Base-by-base conservation (phyloP, 2,888 invertebrate species). In the Luperina testacea region DNA sequence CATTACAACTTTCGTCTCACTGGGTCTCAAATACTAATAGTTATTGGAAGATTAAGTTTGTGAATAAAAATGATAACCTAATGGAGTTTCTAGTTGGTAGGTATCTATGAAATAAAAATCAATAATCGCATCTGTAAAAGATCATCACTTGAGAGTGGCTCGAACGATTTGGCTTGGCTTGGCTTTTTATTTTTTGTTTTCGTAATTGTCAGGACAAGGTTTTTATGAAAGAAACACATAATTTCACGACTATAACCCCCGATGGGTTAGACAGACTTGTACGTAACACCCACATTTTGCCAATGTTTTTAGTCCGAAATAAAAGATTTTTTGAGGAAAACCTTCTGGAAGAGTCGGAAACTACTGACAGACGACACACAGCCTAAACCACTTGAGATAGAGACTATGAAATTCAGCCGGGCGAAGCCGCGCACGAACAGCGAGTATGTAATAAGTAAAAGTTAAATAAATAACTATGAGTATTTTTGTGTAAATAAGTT, bases 1-100 rank as follows among this genome's bases (percentile, higher is more conserved):
- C 88, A 88, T 89, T 89, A 77, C 82, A 79, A 45, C 61, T 80
- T 73, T 77, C 81, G 79, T 68, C n/a, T 45, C 81, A 87, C 65
- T 87, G 75, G 69, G 69, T 27, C 38, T 71, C 51, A 61, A 72
- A 78, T 38, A 76, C 42, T 57, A 75, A 84, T 69, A 71, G 65
- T 72, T 63, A 72, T 70, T 78, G 75, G n/a, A 59, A 61, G 73
- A 82, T 75, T 85, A 71, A 61, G 65, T 84, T 78, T 72, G 76
- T 61, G 11, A 75, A 78, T 81, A 78, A 81, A 85, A 82, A 78
- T 76, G 7, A 61, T 48, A 59, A 51, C n/a, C 15, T 64, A 71
- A 68, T 59, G 61, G 72, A n/a, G 42, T 45, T 67, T 77, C 5
- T 48, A 48, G 15, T 80, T n/a, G 72, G 53, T 81, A 57, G 72